Percentiles rank a stretch among this genome's conserved stretches.
These are phyloP conservation scores for Tetragonula carbonaria DNA, from an alignment of 2,888 invertebrate species.

Conservation along the genomic window DNA sequence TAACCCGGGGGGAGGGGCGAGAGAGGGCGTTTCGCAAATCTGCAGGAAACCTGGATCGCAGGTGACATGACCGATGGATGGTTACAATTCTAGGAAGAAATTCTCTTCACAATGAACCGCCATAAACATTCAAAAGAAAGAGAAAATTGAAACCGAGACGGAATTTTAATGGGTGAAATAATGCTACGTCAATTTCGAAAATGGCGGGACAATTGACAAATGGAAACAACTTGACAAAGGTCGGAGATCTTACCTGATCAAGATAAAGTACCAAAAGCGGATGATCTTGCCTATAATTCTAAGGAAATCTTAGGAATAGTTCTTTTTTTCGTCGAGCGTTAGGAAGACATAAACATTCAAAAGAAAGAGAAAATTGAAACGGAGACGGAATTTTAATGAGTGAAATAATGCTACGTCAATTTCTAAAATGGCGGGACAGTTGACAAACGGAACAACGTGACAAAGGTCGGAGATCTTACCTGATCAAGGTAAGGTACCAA, in stretches of 20 bases:
- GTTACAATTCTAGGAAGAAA: constrained; percentile 6
- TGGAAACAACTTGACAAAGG: neutral
- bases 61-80: constrained; percentile 6
- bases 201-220: constrained; percentile 26
- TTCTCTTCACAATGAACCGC: constrained; percentile 23
- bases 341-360: neutral
- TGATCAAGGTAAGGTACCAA: neutral
- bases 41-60: constrained; percentile 31
- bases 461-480: neutral
- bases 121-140: neutral
- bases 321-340: neutral
- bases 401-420: constrained; percentile 8
- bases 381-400: neutral
- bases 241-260: neutral
- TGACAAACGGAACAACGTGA: neutral
- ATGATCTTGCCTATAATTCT: neutral
- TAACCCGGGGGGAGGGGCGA: constrained; percentile 9
- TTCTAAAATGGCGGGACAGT: constrained; percentile 26
- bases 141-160: neutral
- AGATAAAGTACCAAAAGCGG: neutral
- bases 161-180: neutral
- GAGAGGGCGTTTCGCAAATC: constrained; percentile 43
- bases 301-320: neutral
- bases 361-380: constrained; percentile 9
- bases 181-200: neutral